Conservation (phyloP, 2,113 vertebrate species). For the Tyrannus savana region DNA sequence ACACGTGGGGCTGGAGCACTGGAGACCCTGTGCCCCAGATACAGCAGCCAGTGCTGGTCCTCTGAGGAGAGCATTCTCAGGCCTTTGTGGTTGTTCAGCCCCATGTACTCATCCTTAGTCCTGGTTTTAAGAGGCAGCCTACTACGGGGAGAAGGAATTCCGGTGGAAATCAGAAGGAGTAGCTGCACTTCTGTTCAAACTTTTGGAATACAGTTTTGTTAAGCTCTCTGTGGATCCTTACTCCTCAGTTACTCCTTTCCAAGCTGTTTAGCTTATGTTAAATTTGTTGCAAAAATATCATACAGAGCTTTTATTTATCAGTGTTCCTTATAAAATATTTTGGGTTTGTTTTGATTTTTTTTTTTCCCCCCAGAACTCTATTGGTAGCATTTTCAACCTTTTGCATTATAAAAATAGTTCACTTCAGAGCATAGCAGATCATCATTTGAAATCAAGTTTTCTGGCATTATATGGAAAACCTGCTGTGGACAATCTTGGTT, state of each 20-base stretch:
- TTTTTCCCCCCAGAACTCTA: not conserved
- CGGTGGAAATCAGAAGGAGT: not conserved
- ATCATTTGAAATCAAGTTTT: not conserved
- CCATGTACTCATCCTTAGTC: rapidly evolving
- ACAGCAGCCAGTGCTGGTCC: rapidly evolving
- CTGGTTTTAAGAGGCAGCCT: not conserved
- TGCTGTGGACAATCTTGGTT: not conserved
- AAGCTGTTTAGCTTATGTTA: not conserved
- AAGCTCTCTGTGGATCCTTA: not conserved
- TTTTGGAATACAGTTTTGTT: not conserved
- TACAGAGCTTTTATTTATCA: not conserved
- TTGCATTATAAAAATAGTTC: not conserved
- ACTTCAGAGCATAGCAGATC: not conserved
- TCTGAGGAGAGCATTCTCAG: not conserved
- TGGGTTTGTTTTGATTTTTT: not conserved
- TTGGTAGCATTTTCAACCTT: not conserved
- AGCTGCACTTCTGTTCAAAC: not conserved
- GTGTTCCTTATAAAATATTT: not conserved
- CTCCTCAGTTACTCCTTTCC: not conserved
- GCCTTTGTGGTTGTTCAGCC: not conserved
- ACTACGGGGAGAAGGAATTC: not conserved
- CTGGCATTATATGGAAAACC: not conserved
- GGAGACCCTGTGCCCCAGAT: not conserved
- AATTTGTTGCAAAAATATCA: not conserved
- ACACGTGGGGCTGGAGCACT: rapidly evolving